Base-by-base conservation (phyloP, 2,797 vertebrate genomes). In the Etheostoma nigrum region DNA sequence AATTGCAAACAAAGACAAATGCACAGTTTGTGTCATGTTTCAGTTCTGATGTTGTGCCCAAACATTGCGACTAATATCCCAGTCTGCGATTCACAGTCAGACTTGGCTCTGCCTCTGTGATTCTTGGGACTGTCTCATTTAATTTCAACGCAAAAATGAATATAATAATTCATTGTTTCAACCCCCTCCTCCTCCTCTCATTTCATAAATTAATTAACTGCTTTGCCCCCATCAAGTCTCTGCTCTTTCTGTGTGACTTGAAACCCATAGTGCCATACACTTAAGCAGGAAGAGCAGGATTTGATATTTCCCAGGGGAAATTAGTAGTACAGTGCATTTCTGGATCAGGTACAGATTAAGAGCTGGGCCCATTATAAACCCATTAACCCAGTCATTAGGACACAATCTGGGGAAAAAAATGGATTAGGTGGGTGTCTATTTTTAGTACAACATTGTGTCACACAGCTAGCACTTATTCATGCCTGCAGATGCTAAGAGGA, bases 321-420 rank as follows among this genome's bases (percentile, higher is more conserved):
- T 95, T 91, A 94, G 90, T 86, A 86, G 86, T 90, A 89, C 83
- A 78, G 74, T 82, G 73, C 74, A 57, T 93, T 91, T 95, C 86
- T 92, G 86, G 90, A 93, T 87, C 88, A 90, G 88, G 86, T 89
- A 87, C 71, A 89, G 89, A 93, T 93, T 91, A 90, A 91, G 91
- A 90, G 81, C 87, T 76, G 81, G 76, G 79, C 76, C 83, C 78
- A 90, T 93, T 92, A 94, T 90, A 92, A 93, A 93, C 82, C 90
- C 88, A 94, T 95, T 95, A 95, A 94, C 91, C 90, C 84, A 92
- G 93, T 95, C 92, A 92, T 93, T 91, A 91, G 73, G 75, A 89
- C 86, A 72, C 91, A 82, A 87, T 90, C 89, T 87, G 81, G 83
- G 81, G 36, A 1, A 40, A 68, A 86, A 79, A 74, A 86, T 78